Conservation (phyloP, 2,113 vertebrate genomes). For the Melanerpes aurifrons region DNA sequence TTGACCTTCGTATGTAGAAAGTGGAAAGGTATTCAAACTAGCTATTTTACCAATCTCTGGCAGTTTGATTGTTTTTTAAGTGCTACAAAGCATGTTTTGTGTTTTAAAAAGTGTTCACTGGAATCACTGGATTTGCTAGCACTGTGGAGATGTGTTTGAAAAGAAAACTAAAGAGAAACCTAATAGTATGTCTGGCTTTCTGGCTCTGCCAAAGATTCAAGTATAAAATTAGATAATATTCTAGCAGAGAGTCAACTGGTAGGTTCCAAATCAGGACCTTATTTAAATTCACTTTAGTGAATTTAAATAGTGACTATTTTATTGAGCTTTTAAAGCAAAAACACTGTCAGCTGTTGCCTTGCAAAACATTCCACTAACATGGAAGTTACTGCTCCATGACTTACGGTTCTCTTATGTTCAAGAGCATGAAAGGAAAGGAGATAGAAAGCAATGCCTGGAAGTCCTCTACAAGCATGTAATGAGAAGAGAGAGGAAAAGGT, state of each 20-base stretch:
- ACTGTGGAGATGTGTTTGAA: background rate
- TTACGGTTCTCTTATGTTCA: background rate
- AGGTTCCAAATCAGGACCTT: background rate
- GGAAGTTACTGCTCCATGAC: background rate
- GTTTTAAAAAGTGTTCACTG: constrained; percentile 12
- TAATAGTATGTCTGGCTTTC: background rate
- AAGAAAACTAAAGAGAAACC: constrained; percentile 6
- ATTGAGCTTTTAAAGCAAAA: background rate
- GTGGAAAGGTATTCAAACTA: constrained; percentile 12
- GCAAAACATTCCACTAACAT: background rate
- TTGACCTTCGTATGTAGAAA: constrained; percentile 36
- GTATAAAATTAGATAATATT: background rate
- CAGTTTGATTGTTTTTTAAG: constrained; percentile 21
- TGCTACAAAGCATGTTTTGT: constrained; percentile 49
- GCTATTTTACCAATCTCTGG: constrained; percentile 26
- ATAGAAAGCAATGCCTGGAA: background rate
- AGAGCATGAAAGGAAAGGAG: background rate
- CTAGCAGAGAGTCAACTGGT: background rate
- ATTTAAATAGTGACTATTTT: background rate
- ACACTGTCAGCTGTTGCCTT: background rate
- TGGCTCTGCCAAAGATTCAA: background rate
- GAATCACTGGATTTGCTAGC: background rate
- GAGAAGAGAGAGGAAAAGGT: background rate
- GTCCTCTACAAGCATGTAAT: background rate
- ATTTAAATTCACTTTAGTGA: background rate